phyloP scores from a whole-genome alignment of 2,113 vertebrate genomes.

The Leptosomus discolor region DNA sequence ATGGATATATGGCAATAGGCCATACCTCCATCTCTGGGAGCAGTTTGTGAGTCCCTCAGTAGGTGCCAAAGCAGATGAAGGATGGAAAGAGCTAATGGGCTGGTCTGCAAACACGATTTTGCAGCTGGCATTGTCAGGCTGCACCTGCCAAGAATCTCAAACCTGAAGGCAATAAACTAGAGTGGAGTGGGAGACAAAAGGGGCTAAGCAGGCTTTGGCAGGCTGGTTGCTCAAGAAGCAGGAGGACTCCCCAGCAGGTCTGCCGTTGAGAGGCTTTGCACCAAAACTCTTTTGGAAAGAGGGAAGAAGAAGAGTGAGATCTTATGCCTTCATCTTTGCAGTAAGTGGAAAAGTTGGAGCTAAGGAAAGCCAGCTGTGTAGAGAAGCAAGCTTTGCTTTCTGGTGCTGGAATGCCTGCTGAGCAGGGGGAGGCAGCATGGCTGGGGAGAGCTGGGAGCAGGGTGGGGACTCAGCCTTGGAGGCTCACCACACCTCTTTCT shows the following conservation, averaged over 20 bases:
- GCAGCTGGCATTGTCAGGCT: background rate
- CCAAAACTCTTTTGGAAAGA: background rate
- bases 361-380: background rate
- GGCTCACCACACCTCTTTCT: background rate
- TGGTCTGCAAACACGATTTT: background rate
- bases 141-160: background rate
- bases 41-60: background rate
- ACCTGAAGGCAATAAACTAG: background rate
- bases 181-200: background rate
- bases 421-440: no score
- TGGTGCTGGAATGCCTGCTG: background rate
- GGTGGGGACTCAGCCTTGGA: fast-evolving
- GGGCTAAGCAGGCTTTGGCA: background rate
- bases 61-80: background rate
- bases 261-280: background rate
- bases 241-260: background rate
- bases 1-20: background rate
- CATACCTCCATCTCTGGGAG: background rate
- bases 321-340: background rate
- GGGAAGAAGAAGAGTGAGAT: background rate
- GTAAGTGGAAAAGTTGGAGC: background rate
- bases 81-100: background rate
- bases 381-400: background rate
- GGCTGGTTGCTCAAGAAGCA: background rate
- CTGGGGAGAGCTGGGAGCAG: background rate